Conservation (phyloP, 1,140 invertebrate species). For the Diabrotica virgifera region DNA sequence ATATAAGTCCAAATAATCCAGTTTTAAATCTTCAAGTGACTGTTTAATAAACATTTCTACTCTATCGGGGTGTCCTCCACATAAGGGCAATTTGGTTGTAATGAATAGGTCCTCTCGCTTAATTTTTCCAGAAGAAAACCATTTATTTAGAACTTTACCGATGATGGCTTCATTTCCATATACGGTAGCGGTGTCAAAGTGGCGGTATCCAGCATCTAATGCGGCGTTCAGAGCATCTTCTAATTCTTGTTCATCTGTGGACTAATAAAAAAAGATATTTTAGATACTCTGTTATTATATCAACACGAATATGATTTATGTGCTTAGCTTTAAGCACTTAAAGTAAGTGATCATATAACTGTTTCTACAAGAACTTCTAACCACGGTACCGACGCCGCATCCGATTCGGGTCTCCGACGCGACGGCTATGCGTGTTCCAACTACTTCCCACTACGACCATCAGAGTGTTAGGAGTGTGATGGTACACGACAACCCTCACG, state of each 20-base stretch:
- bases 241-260: conserved; percentile 58
- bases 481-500: no score
- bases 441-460: no score
- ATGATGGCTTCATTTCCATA: conserved; percentile 79
- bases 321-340: no score
- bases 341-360: no score
- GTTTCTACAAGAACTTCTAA: no score
- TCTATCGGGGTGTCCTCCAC: conserved; percentile 52
- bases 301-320: no score
- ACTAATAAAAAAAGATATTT: conserved; percentile 1
- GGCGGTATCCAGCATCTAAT: conserved; percentile 64
- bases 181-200: conserved; percentile 68
- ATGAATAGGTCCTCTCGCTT: conserved; percentile 75
- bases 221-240: conserved; percentile 65
- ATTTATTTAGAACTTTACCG: conserved; percentile 69
- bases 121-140: conserved; percentile 66
- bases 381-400: no score
- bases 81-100: conserved; percentile 68
- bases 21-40: conserved; percentile 66
- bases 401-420: no score
- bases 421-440: no score
- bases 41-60: conserved; percentile 55
- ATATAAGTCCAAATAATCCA: conserved; percentile 81
- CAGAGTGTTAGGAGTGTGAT: no score
- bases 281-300: no score